A percentile compares a stretch with the other conserved stretches of the same genome.
These are phyloP conservation scores for Cosmorhoe ocellata DNA, from an alignment of 2,888 invertebrate species.

Conservation along the genomic window DNA sequence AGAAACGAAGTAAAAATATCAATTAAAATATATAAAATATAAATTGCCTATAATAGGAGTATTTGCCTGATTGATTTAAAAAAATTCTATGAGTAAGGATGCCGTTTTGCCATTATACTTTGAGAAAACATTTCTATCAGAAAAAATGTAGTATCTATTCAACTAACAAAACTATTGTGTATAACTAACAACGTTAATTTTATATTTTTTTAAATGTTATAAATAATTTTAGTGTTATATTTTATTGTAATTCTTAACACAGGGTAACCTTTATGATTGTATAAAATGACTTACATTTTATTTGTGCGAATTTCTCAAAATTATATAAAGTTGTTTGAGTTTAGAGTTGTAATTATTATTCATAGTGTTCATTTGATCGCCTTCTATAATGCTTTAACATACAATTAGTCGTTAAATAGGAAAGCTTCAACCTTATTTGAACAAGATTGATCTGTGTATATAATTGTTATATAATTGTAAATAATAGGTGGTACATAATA, in stretches of 20 bases:
- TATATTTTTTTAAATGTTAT: no score
- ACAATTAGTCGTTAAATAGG: slow-evolving; percentile 66
- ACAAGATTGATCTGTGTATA: slow-evolving; percentile 78
- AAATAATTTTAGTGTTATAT: slow-evolving; percentile 3
- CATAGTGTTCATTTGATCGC: slow-evolving; percentile 76
- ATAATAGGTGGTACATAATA: slow-evolving; percentile 69
- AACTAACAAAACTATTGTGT: no score
- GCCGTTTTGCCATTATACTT: no score
- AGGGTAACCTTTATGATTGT: slow-evolving; percentile 25
- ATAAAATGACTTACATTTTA: slow-evolving; percentile 13
- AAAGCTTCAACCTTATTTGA: slow-evolving; percentile 56
- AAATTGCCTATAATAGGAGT: no score
- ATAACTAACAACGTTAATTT: no score
- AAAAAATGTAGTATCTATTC: no score
- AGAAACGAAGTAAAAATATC: no score
- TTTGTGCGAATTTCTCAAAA: slow-evolving; percentile 22
- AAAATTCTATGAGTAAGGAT: no score
- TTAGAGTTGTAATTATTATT: no score
- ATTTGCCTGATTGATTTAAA: no score
- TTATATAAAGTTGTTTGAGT: slow-evolving; percentile 22
- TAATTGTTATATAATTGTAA: slow-evolving; percentile 74
- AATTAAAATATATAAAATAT: no score
- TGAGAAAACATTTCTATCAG: no score
- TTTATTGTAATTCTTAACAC: slow-evolving; percentile 24
- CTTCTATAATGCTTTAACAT: slow-evolving; percentile 79